Percentiles rank a stretch among this genome's conserved stretches.
These are phyloP conservation scores for Edolisoma coerulescens DNA, from an alignment of 2,113 vertebrate genomes.

Conservation along the genomic window DNA sequence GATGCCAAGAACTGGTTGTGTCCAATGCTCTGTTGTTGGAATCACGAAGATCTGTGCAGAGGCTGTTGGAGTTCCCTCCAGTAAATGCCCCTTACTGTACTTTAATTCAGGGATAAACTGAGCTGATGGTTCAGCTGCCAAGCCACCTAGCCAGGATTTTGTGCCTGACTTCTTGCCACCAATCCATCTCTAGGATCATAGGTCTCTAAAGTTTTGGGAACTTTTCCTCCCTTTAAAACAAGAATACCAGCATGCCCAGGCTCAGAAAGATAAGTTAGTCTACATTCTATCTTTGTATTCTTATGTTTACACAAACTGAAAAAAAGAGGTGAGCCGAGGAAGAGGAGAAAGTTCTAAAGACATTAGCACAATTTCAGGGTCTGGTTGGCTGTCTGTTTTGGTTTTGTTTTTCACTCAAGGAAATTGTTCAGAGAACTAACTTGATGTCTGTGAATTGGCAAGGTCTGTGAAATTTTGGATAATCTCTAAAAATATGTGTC, in stretches of 20 bases:
- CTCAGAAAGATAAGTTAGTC: neutral
- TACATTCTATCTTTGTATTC: neutral
- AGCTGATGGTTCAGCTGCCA: neutral
- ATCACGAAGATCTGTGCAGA: neutral
- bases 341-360: neutral
- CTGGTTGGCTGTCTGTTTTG: neutral
- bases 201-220: neutral
- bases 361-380: neutral
- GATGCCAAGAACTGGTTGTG: neutral
- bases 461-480: neutral
- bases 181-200: neutral
- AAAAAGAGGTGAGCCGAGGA: neutral
- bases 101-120: neutral
- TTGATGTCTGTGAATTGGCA: neutral
- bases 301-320: neutral
- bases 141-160: neutral
- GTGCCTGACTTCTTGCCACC: neutral
- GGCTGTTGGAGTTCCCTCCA: neutral
- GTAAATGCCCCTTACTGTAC: neutral
- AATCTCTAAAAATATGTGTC: neutral
- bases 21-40: neutral
- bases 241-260: neutral
- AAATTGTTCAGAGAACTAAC: neutral
- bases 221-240: neutral
- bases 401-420: neutral